A percentile compares a stretch with the other conserved stretches of the same genome.
These are phyloP conservation scores for Drosophila micromelanica DNA, from an alignment of 1,140 invertebrate species.

Conservation along the genomic window DNA sequence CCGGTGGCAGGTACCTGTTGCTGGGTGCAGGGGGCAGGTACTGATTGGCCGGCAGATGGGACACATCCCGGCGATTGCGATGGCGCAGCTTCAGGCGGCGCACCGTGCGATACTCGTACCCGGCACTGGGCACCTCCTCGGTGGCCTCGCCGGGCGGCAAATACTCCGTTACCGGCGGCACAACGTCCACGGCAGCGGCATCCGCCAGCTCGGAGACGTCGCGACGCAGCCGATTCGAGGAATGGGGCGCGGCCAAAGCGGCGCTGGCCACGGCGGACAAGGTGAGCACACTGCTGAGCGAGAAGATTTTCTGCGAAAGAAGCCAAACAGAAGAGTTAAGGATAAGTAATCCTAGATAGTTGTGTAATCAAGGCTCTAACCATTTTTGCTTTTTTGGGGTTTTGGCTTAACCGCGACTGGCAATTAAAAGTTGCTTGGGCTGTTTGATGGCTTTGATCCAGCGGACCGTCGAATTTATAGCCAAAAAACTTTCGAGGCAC, in stretches of 20 bases:
- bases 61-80: conserved; percentile 73
- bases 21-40: conserved; percentile 64
- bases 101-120: conserved; percentile 76
- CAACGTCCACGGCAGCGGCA: conserved; percentile 46
- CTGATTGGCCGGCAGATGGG: conserved; percentile 59
- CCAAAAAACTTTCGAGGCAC: conserved; percentile 40
- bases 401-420: conserved; percentile 51
- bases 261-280: conserved; percentile 70
- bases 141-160: conserved; percentile 28
- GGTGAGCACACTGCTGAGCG: conserved; percentile 61
- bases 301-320: conserved; percentile 71
- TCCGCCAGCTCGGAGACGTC: conserved; percentile 66
- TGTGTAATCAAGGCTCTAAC: conserved; percentile 1
- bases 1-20: conserved; percentile 68
- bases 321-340: neutral
- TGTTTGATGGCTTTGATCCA: conserved; percentile 66
- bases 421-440: conserved; percentile 72
- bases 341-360: conserved; percentile 5
- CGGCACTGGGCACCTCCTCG: conserved; percentile 47
- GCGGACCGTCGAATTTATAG: conserved; percentile 62
- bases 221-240: conserved; percentile 40
- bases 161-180: conserved; percentile 48
- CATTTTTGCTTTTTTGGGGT: conserved; percentile 42
- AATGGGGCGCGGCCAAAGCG: conserved; percentile 59
- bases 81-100: conserved; percentile 70